Conservation (phyloP, 30 jellyfish, hydroid and myxozoan genomes). For the Aurelia coerulea region DNA sequence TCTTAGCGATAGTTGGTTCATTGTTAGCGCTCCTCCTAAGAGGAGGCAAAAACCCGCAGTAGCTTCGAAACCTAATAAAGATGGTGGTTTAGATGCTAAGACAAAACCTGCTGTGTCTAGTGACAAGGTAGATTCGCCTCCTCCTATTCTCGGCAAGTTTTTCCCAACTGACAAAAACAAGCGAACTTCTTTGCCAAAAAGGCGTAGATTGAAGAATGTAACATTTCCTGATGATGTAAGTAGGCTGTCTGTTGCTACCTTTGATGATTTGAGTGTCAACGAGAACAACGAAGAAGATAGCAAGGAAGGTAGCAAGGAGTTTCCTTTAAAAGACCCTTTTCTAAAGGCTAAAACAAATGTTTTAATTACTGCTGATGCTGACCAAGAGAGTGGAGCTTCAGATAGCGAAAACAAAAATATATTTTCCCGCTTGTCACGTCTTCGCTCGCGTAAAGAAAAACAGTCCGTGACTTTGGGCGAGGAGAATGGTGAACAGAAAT, state of each 20-base stretch:
- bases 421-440: not conserved
- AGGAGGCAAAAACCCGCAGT: not conserved
- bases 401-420: not conserved
- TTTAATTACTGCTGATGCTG: too few relatives aligned
- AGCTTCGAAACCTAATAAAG: not conserved
- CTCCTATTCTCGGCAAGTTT: constrained; percentile 23
- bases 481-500: not conserved
- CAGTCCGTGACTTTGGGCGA: not conserved
- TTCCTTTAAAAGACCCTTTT: not conserved
- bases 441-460: not conserved
- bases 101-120: not conserved
- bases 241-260: not conserved
- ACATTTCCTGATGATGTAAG: not conserved
- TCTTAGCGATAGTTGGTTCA: constrained; percentile 60
- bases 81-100: not conserved
- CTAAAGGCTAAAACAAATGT: not conserved
- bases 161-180: constrained; percentile 3
- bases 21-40: constrained; percentile 17
- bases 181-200: constrained; percentile 18
- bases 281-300: not conserved
- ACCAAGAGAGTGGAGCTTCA: not conserved
- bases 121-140: not conserved
- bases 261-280: not conserved
- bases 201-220: constrained; percentile 47
- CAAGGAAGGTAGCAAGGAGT: not conserved